Evolutionary conservation across 2,888 invertebrate species (phyloP).

Genomic region (Tribolium freemani): DNA sequence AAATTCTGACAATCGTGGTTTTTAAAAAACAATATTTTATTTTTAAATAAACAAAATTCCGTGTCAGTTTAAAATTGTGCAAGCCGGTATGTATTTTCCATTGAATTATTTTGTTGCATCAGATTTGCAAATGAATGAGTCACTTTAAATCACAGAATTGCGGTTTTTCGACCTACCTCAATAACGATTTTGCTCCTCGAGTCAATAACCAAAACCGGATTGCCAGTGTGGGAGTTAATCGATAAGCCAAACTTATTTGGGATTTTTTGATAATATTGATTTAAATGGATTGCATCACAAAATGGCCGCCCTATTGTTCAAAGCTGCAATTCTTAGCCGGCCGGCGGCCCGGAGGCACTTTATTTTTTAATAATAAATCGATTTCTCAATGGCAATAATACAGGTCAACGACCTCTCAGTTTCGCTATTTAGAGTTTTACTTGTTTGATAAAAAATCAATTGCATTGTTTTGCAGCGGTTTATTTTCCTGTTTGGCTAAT

Average conservation of each 20-base stretch:
- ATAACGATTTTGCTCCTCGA: not conserved
- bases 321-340: conserved; percentile 19
- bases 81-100: not conserved
- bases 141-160: not conserved
- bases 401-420: too few species aligned
- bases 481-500: not conserved
- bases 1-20: not conserved
- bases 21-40: not conserved
- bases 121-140: not conserved
- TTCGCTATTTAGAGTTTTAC: too few species aligned
- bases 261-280: conserved; percentile 22
- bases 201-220: not conserved
- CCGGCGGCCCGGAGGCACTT: not conserved
- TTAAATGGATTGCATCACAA: conserved; percentile 62
- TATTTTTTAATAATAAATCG: not conserved
- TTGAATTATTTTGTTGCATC: not conserved
- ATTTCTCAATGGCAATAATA: not conserved
- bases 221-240: not conserved
- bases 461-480: not conserved
- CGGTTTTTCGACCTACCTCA: not conserved
- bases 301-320: conserved; percentile 56
- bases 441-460: not conserved
- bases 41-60: not conserved
- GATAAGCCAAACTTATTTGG: conserved; percentile 4
- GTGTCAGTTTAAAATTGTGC: not conserved